Base-by-base conservation (phyloP, 2,888 invertebrate genomes). In the Leptinotarsa juncta region DNA sequence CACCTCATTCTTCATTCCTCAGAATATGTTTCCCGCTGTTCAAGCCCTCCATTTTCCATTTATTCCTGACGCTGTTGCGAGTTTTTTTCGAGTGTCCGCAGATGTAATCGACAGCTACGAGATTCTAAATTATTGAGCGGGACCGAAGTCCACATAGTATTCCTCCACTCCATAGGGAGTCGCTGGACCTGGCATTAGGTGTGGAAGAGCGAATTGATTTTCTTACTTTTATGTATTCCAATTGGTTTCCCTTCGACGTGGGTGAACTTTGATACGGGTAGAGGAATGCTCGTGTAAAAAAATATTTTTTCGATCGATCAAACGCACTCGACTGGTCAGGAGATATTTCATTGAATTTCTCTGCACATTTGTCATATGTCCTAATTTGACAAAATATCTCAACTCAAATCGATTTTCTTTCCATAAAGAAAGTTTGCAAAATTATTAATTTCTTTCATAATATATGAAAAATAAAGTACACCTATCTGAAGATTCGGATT, bases 71-170 rank as follows among this genome's bases (percentile, higher is more conserved):
- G 66, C 57, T 66, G 23, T 69, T 69, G 57, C 60, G 66, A 70
- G 69, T 73, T 73, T 69, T 32, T 42, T 73, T 69, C 73, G 57
- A 53, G 50, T 48, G n/a, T 65, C 55, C 48, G 69, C 75, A 71
- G 75, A 75, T 72, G 75, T 65, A 65, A 69, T 57, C 55, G 75
- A 71, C 75, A 69, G 68, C 65, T 65, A 62, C 15, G 49, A 50
- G 55, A 71, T 50, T 50, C 57, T 68, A 60, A 75, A 75, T 71
- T 75, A 75, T 75, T 68, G 71, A 75, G 66, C 67, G 71, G 57
- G 69, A 66, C 75, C 74, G 69, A 65, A 65, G 71, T 18, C 75
- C 74, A 71, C 66, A 68, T 48, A 60, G 71, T 60, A 72, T 71
- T 66, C 50, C 48, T 32, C 60, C 50, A 51, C n/a, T 53, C 69